Evolutionary conservation across 2,888 invertebrate species (phyloP), one percentile per base, ranked within the genome.

Genomic region (Melitaea athalia): DNA sequence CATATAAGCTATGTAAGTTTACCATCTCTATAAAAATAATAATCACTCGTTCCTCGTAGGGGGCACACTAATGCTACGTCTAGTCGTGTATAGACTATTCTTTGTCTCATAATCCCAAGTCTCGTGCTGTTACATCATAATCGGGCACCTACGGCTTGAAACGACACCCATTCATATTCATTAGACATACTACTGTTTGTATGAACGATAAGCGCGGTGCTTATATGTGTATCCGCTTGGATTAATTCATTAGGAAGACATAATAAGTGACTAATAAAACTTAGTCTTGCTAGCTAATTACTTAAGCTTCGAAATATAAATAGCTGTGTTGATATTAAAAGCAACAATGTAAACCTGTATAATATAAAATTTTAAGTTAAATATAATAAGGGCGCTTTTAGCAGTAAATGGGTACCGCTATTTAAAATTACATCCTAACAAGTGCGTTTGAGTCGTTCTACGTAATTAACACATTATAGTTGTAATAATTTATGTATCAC

Each of bases 111-210:
- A 64, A 67, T 68, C 57, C 55, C 59, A 67, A 63, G 72, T 72
- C 68, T 70, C 67, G 71, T 68, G 69, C 74, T 71, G 78, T 86
- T 85, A 85, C 84, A 82, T 85, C 85, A 87, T 85, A 85, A 87
- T 85, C 81, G 78, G 79, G 81, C 87, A 84, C 86, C 86, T 85
- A 85, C 87, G 76, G 73, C 74, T 78, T 75, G 75, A 77, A 79
- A 78, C 79, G 69, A 57, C 71, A 72, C 71, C 76, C 81, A 88
- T 89, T 80, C 87, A 89, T 88, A 88, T 89, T 88, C 86, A 88
- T 87, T 74, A 76, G 67, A 69, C 75, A 52, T 52, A 68, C 71
- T 75, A 76, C 75, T 80, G 78, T 84, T 83, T 81, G 80, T 78
- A 77, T 78, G 85, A 85, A 86, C 83, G 80, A 85, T 83, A 81